Evolutionary conservation across 2,888 invertebrate genomes (phyloP).

Genomic region (Polymixis flavicincta): DNA sequence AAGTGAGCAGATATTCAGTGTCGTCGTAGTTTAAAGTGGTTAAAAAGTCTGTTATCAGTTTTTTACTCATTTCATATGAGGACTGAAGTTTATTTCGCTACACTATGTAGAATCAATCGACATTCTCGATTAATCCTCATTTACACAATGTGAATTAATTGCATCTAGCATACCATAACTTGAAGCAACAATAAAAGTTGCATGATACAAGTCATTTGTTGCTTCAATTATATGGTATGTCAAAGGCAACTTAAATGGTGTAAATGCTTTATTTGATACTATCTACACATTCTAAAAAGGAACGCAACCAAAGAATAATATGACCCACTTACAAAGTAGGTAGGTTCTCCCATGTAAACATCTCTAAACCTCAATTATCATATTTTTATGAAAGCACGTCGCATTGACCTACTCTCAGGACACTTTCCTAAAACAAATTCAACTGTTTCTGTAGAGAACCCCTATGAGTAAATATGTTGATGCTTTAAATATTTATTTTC

Average conservation of each 20-base stretch:
- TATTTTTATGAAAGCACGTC: slow-evolving; percentile 20
- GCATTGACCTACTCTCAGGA: neutral
- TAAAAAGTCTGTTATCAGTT: too few species aligned
- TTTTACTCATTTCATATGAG: too few species aligned
- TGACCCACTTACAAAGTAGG: neutral
- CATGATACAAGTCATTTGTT: neutral
- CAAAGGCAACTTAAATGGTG: neutral
- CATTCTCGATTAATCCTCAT: neutral
- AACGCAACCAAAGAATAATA: neutral
- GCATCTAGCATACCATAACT: too few species aligned
- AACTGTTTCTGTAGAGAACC: neutral
- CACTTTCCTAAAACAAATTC: slow-evolving; percentile 20
- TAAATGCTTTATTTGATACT: neutral
- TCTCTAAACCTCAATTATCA: slow-evolving; percentile 23
- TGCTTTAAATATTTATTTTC: neutral
- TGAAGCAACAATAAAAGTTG: too few species aligned
- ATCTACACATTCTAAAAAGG: neutral
- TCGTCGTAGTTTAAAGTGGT: too few species aligned
- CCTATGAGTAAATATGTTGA: neutral
- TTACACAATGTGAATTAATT: neutral
- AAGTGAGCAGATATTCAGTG: too few species aligned
- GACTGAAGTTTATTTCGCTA: too few species aligned
- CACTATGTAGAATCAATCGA: neutral
- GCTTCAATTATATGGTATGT: neutral
- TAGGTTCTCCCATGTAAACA: slow-evolving; percentile 6